phyloP scores from a whole-genome alignment of 2,888 invertebrate genomes.

The Diloba caeruleocephala region DNA sequence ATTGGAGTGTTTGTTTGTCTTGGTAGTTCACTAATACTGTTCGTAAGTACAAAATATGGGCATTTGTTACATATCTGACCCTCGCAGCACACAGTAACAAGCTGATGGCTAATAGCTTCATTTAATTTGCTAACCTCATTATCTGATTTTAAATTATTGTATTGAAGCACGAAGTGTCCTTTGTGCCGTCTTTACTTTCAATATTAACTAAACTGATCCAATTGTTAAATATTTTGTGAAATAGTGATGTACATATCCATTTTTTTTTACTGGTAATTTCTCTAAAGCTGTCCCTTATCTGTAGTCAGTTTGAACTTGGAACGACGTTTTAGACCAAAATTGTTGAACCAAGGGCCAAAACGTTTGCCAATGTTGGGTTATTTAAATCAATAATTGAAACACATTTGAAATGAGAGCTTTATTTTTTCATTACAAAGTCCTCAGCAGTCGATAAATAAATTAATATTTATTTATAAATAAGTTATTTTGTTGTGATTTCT shows the following conservation, averaged over 20 bases:
- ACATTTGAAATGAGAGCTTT: slow-evolving; percentile 22
- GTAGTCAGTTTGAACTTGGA: slow-evolving; percentile 1
- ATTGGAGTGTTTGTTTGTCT: slow-evolving; percentile 42
- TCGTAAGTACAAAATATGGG: slow-evolving; percentile 38
- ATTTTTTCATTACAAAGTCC: slow-evolving; percentile 26
- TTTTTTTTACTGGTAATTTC: slow-evolving; percentile 24
- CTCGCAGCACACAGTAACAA: too few species aligned
- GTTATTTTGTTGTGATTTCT: slow-evolving; percentile 83
- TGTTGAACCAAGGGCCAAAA: slow-evolving; percentile 11
- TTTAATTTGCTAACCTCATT: too few species aligned
- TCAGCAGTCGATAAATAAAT: slow-evolving; percentile 42
- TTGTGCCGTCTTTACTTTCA: slow-evolving; percentile 20
- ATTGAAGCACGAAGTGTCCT: slow-evolving; percentile 28
- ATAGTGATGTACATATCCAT: slow-evolving; percentile 24
- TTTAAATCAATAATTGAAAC: slow-evolving; percentile 5
- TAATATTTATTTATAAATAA: slow-evolving; percentile 77
- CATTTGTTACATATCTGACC: slow-evolving; percentile 9
- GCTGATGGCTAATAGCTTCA: too few species aligned
- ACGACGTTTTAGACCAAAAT: slow-evolving; percentile 8
- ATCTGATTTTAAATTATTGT: too few species aligned
- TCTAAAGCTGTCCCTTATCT: slow-evolving; percentile 6
- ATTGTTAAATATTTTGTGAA: slow-evolving; percentile 11
- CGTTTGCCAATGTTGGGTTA: slow-evolving; percentile 14
- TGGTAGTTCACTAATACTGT: slow-evolving; percentile 32
- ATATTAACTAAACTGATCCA: slow-evolving; percentile 11